Evolutionary conservation across 2,113 vertebrate genomes (phyloP).

Genomic region (Sinosuthora webbiana): DNA sequence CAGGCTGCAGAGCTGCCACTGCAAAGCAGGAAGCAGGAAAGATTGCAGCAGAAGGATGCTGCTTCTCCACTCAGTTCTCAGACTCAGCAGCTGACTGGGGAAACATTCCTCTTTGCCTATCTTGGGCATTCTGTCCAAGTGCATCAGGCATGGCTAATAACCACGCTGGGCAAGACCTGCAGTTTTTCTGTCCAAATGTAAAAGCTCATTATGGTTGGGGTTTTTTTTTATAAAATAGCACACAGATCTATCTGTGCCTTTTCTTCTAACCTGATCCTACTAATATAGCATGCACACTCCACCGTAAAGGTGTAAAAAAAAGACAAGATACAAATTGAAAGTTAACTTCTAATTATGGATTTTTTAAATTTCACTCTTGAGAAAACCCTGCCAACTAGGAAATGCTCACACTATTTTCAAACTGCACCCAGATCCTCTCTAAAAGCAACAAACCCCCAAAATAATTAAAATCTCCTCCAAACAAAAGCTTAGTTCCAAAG

Average conservation of each 20-base stretch:
- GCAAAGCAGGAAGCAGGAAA: not conserved
- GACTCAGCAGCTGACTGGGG: not conserved
- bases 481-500: not conserved
- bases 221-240: not conserved
- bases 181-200: not conserved
- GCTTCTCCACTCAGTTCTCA: not conserved
- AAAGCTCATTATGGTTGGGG: fast-evolving
- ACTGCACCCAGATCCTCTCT: not conserved
- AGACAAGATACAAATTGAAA: not conserved
- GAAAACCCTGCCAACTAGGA: not conserved
- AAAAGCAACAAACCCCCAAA: not conserved
- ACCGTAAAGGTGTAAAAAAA: not conserved
- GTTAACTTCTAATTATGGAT: not conserved
- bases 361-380: not conserved
- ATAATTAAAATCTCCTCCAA: not conserved
- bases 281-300: not conserved
- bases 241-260: not conserved
- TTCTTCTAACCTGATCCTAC: not conserved
- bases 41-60: not conserved
- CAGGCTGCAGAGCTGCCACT: not conserved
- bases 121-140: not conserved
- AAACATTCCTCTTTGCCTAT: not conserved
- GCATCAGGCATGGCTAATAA: not conserved
- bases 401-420: not conserved
- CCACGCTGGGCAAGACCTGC: not conserved